Evolutionary conservation across 2,888 invertebrate genomes (phyloP).

Genomic region (Sinopyrophorus schimmeli): DNA sequence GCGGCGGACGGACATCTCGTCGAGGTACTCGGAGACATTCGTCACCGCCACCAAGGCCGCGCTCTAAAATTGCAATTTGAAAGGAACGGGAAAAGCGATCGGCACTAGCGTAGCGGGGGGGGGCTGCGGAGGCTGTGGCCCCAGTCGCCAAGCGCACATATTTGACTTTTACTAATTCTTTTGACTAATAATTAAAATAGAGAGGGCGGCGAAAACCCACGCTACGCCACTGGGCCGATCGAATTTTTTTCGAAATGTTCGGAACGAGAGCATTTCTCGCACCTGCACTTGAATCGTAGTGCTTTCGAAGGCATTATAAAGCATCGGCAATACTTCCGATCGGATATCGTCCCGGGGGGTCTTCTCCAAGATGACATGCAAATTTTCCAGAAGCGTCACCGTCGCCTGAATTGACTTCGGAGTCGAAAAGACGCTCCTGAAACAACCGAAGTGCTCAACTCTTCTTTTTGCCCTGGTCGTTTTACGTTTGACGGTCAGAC

Average conservation of each 20-base stretch:
- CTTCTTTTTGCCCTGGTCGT: neutral
- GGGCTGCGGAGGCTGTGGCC: too few species aligned
- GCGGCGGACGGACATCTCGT: constrained; percentile 77
- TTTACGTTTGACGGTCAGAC: too few species aligned
- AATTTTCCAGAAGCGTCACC: constrained; percentile 84
- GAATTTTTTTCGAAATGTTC: too few species aligned
- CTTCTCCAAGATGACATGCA: constrained; percentile 87
- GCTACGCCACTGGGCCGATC: too few species aligned
- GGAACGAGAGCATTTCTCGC: constrained; percentile 41
- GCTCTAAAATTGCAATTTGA: constrained; percentile 62
- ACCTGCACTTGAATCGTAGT: constrained; percentile 91
- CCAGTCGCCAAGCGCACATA: too few species aligned
- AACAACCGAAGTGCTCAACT: constrained; percentile 41
- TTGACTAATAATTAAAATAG: too few species aligned
- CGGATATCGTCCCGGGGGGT: constrained; percentile 79
- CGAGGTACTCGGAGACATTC: constrained; percentile 81
- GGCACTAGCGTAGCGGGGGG: too few species aligned
- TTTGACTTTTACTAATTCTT: too few species aligned
- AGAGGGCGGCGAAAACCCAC: too few species aligned
- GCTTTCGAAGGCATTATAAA: constrained; percentile 86
- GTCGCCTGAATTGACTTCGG: constrained; percentile 84
- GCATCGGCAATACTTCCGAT: constrained; percentile 81
- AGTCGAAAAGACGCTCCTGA: constrained; percentile 71
- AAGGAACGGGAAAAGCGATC: neutral
- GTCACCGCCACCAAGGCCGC: constrained; percentile 87